These are phyloP conservation scores for Aphodius granarius DNA, from an alignment of 2,888 invertebrate genomes.

Conservation along the genomic window DNA sequence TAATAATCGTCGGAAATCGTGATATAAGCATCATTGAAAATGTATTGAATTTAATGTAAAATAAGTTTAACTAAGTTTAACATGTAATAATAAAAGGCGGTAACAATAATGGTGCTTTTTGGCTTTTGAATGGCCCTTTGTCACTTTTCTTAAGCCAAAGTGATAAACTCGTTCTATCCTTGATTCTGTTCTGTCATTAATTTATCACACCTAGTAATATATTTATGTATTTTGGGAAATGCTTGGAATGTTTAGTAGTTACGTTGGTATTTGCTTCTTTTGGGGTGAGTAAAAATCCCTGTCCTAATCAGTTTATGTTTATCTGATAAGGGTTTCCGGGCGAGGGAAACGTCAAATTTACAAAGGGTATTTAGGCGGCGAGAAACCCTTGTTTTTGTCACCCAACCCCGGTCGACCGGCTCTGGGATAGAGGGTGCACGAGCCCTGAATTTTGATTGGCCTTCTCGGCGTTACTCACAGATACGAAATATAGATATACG, in stretches of 20 bases:
- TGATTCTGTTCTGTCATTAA: too few species aligned
- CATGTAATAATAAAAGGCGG: too few species aligned
- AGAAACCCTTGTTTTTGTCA: neutral
- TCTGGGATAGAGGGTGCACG: neutral
- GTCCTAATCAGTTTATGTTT: neutral
- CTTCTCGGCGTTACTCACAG: neutral
- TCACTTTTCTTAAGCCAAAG: too few species aligned
- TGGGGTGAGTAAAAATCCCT: neutral
- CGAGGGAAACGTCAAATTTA: conserved; percentile 12
- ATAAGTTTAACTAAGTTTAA: too few species aligned
- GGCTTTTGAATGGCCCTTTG: too few species aligned
- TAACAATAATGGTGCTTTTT: too few species aligned
- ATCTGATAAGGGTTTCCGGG: conserved; percentile 2
- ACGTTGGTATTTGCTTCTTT: neutral
- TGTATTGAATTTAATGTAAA: too few species aligned
- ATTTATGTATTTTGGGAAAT: too few species aligned
- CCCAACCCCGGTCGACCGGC: neutral
- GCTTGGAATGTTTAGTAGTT: neutral
- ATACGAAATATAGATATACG: neutral
- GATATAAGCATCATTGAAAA: too few species aligned
- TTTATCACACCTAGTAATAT: too few species aligned
- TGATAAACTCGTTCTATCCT: too few species aligned
- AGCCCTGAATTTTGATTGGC: conserved; percentile 7
- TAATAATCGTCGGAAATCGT: too few species aligned
- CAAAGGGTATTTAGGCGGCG: conserved; percentile 7